A percentile compares a stretch with the other conserved stretches of the same genome.
Evolutionary conservation across 2,888 invertebrate species (phyloP).

Genomic region (Rapana venosa): DNA sequence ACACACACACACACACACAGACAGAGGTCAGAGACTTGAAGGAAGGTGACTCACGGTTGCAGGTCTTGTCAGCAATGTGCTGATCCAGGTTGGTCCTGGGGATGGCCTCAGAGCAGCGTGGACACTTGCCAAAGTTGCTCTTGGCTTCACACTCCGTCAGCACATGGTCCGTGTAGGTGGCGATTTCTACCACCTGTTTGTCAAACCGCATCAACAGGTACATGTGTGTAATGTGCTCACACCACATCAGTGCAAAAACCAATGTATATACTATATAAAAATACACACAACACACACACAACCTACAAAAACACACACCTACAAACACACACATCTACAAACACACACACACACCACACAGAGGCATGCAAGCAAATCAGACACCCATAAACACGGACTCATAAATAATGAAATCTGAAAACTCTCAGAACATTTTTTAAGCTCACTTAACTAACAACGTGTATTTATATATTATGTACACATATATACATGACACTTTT

Average conservation of each 20-base stretch:
- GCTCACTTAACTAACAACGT: too few relatives aligned
- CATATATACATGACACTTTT: too few relatives aligned
- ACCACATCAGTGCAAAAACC: background rate
- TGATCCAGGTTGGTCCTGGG: conserved; percentile 83
- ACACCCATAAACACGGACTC: too few relatives aligned
- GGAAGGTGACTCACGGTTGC: conserved; percentile 81
- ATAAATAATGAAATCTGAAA: too few relatives aligned
- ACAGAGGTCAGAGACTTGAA: background rate
- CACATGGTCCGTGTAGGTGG: conserved; percentile 89
- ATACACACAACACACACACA: background rate
- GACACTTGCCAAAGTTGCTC: conserved; percentile 85
- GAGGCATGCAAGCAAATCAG: background rate
- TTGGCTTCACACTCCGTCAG: conserved; percentile 89
- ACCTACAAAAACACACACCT: background rate
- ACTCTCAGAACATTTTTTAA: too few relatives aligned
- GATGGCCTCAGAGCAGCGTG: conserved; percentile 86
- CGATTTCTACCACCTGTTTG: conserved; percentile 86
- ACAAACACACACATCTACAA: background rate
- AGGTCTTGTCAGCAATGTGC: conserved; percentile 82
- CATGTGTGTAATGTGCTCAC: background rate
- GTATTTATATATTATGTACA: too few relatives aligned
- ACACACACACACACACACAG: background rate
- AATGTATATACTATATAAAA: background rate
- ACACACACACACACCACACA: background rate
- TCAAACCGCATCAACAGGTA: background rate